Percentiles rank a stretch among this genome's conserved stretches.
phyloP scores from a whole-genome alignment of 2,113 vertebrate genomes.

The Sardina pilchardus region DNA sequence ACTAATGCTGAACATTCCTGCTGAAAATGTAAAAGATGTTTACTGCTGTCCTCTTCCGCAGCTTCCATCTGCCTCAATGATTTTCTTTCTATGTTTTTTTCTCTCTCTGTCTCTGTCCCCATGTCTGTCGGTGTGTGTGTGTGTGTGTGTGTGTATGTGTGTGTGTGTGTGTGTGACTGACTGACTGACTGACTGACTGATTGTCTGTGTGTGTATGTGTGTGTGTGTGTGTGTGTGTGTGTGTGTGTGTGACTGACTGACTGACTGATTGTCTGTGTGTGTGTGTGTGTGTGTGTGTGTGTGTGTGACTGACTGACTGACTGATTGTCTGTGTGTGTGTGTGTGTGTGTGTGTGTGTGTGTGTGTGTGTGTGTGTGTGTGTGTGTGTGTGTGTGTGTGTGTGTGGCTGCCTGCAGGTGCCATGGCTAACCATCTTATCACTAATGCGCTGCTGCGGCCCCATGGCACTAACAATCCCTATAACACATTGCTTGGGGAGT shows the following conservation, averaged over 20 bases:
- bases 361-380: slow-evolving; percentile 83
- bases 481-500: slow-evolving; percentile 99
- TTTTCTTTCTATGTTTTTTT: slow-evolving; percentile 7
- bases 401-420: slow-evolving; percentile 96
- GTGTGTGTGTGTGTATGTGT: neutral
- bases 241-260: slow-evolving; percentile 87
- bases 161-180: slow-evolving; percentile 74
- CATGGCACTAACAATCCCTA: slow-evolving; percentile 99
- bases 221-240: slow-evolving; percentile 61
- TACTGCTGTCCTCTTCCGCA: neutral
- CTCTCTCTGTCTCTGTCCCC: slow-evolving; percentile 20
- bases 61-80: neutral
- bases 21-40: slow-evolving; percentile 10
- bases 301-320: slow-evolving; percentile 69
- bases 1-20: neutral
- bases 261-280: slow-evolving; percentile 89
- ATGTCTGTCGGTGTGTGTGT: neutral
- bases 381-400: slow-evolving; percentile 87
- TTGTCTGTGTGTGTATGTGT: slow-evolving; percentile 77
- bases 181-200: slow-evolving; percentile 47
- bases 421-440: slow-evolving; percentile 99
- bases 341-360: slow-evolving; percentile 68
- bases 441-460: slow-evolving; percentile 99
- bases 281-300: slow-evolving; percentile 62
- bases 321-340: slow-evolving; percentile 67